Evolutionary conservation across 1,140 invertebrate species (phyloP).

Genomic region (Trichoplusia ni): DNA sequence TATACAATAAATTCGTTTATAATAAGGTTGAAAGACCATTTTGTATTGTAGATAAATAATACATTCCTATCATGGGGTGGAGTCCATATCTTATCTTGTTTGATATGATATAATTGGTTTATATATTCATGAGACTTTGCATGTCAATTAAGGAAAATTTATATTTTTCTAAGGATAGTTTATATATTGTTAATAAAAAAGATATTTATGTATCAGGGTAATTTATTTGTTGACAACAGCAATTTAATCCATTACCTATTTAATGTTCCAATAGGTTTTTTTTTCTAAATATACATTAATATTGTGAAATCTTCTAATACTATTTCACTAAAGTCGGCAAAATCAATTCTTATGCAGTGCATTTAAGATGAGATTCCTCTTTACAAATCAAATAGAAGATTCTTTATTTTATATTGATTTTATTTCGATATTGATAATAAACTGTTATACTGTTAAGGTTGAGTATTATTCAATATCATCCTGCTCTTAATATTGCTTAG

Average conservation of each 20-base stretch:
- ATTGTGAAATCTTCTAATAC: constrained; percentile 2
- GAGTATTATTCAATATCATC: constrained; percentile 49
- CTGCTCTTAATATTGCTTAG: constrained; percentile 40
- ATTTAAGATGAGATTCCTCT: constrained; percentile 23
- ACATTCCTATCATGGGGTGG: no score
- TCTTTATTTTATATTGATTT: no score
- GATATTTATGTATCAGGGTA: constrained; percentile 29
- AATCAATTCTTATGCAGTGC: constrained; percentile 44
- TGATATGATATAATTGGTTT: no score
- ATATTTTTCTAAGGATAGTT: no score
- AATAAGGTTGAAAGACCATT: no score
- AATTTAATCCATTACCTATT: constrained; percentile 27
- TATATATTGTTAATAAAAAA: constrained; percentile 35
- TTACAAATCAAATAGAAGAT: constrained; percentile 24
- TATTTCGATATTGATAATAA: constrained; percentile 39
- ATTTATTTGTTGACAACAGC: constrained; percentile 61
- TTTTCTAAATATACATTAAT: not conserved
- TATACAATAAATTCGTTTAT: no score
- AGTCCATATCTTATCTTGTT: no score
- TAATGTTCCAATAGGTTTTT: not conserved
- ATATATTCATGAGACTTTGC: no score
- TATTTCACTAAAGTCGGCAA: constrained; percentile 31
- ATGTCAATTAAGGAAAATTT: no score
- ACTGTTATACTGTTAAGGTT: constrained; percentile 35
- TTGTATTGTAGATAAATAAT: no score